Base-by-base conservation (phyloP, 2,113 vertebrate genomes). In the Platysteira castanea region DNA sequence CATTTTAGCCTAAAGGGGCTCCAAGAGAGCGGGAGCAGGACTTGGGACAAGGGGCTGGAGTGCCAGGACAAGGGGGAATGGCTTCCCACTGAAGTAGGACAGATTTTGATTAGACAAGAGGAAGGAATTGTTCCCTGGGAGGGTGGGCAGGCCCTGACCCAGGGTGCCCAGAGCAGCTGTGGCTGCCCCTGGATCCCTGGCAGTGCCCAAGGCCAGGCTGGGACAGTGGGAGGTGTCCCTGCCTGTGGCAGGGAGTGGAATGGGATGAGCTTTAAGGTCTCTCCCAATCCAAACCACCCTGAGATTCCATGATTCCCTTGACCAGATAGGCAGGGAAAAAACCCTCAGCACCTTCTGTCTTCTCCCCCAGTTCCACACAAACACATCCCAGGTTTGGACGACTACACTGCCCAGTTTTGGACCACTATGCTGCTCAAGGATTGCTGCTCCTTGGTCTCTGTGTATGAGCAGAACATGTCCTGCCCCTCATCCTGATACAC, bases 401-500 rank as follows among this genome's bases (percentile, higher is more conserved):
- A 19, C 42, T 49, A 4, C 2, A 1, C 42, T 47, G 91, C 47
- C 23, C 52, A 42, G 41, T 41, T 41, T 41, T 41, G 41, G 41
- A 41, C 41, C 41, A 59, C 11, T 4, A 7, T 5, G 6, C 3
- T n/a, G n/a, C n/a, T n/a, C n/a, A n/a, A n/a, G n/a, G 24, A 30
- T 16, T 3, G 5, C 64, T 47, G 14, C 46, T 31, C 39, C 71
- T 35, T 8, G 21, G 11, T 30, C 22, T 53, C 52, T 52, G 4
- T 21, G 12, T 5, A 3, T 6, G 49, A 78, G 69, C n/a, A 80
- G 61, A 63, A 69, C 4, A 4, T 1, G 10, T 17, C 23, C 65
- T 54, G 35, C 35, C 49, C 35, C 70, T 53, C 0, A 0, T 52
- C 33, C 67, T 35, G 20, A 15, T 4, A 7, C 31, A 27, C 47